Conservation (phyloP, 2,888 invertebrate genomes). For the Bedellia somnulentella region DNA sequence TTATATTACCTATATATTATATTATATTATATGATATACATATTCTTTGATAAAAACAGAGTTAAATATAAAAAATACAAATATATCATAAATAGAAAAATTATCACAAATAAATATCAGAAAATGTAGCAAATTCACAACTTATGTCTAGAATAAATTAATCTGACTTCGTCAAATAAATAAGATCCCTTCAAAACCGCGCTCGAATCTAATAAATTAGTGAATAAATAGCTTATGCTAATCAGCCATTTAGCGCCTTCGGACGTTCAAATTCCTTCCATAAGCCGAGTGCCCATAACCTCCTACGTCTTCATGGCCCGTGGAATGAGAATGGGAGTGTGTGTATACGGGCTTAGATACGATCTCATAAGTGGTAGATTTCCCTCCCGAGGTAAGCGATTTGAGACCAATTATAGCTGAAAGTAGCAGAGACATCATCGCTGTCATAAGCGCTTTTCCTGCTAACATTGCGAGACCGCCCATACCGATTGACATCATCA, state of each 20-base stretch:
- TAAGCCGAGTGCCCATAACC: slow-evolving; percentile 60
- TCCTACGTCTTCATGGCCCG: slow-evolving; percentile 61
- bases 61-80: no score
- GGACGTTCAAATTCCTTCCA: slow-evolving; percentile 35
- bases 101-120: no score
- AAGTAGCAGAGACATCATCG: slow-evolving; percentile 75
- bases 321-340: slow-evolving; percentile 63
- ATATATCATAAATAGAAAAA: no score
- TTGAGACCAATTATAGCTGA: slow-evolving; percentile 78
- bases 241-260: slow-evolving; percentile 24
- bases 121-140: no score
- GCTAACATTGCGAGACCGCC: slow-evolving; percentile 77
- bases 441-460: slow-evolving; percentile 83
- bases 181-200: not conserved
- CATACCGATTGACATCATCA: slow-evolving; percentile 71
- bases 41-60: no score
- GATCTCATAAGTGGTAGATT: slow-evolving; percentile 81
- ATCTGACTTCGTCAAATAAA: not conserved
- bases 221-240: no score
- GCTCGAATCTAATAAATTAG: no score
- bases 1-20: no score
- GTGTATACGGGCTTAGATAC: slow-evolving; percentile 80
- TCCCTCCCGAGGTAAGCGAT: slow-evolving; percentile 68
- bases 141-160: no score
- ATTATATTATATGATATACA: no score